Evolutionary conservation across 2,797 vertebrate species (phyloP), one percentile per base, ranked within the genome.

Genomic region (Novumbra hubbsi): DNA sequence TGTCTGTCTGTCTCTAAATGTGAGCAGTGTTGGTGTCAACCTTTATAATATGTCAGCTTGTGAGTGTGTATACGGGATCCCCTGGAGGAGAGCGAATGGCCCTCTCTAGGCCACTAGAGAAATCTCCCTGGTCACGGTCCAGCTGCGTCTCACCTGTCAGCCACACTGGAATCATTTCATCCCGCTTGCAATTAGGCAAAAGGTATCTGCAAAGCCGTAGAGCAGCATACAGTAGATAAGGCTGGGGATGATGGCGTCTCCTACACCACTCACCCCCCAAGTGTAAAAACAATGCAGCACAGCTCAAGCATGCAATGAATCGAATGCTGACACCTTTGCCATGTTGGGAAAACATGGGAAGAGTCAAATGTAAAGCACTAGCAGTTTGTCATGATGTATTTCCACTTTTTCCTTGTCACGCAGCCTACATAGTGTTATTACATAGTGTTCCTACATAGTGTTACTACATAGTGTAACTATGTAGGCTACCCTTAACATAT

Each of bases 81-180:
- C 12, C 55, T 30, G 41, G 71, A 73, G 63, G 30, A 19, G 17
- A 28, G 28, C 57, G 45, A 68, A 80, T 74, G 15, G 73, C 38
- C 81, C 83, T 82, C 55, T 78, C 80, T 80, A 80, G 80, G 87
- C 76, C 92, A 88, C 82, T 80, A 67, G 86, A 91, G 88, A 88
- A 87, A 87, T 90, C 76, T 81, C 32, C 68, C 78, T 0, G 9
- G 89, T 91, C 91, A 88, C 80, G 91, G 85, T 81, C 90, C 87
- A 91, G 74, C 76, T 52, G 84, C 83, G 82, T 84, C 91, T 92
- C 91, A 92, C 92, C 93, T 91, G 91, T 94, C 94, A 94, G 81
- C 80, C 73, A 85, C 81, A 79, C 83, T 81, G 91, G 85, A 85
- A 90, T 90, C 74, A 87, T 87, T 86, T 86, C 77, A 85, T 90